Evolutionary conservation across 2,797 vertebrate species (phyloP), one percentile per base, ranked within the genome.

Genomic region (Lemur catta): DNA sequence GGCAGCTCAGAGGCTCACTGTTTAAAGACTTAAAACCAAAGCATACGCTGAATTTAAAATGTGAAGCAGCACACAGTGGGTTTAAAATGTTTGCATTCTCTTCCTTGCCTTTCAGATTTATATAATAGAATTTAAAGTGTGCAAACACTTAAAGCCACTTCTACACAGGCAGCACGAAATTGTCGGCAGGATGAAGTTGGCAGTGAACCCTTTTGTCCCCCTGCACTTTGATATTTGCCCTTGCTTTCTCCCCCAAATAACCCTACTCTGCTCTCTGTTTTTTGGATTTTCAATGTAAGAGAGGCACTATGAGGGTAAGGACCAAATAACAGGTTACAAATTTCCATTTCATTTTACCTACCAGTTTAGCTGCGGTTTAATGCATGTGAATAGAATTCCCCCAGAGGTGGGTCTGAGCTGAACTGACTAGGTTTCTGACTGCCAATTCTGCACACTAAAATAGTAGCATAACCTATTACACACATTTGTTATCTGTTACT

Each of bases 11-110:
- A 78, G 76, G 63, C 63, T 95, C 75, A 24, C 82, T 95, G 87
- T 97, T 92, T 82, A 88, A 97, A 91, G 75, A 85, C 94, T 96
- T 91, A 95, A 95, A 93, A 92, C 63, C 76, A 52, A 96, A 96
- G 69, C 65, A 90, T 28, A 63, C 11, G 20, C 91, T 88, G 89
- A 96, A 81, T 93, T 97, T 63, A 90, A 97, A 93, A 94, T 78
- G 76, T 50, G 30, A 93, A 84, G 57, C 84, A 67, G 84, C 82
- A 76, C 71, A 59, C 4, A 4, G 82, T 69, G 52, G 72, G 50
- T 82, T 97, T 95, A 20, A 91, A 91, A 81, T 55, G 48, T 84
- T 93, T 88, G 24, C n/a, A 26, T 75, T 91, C 43, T 81, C 41
- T 94, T 80, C 55, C 71, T 81, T 63, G 50, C 50, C 86, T 90